Base-by-base conservation (phyloP, 2,888 invertebrate species). In the Nowickia ferox region DNA sequence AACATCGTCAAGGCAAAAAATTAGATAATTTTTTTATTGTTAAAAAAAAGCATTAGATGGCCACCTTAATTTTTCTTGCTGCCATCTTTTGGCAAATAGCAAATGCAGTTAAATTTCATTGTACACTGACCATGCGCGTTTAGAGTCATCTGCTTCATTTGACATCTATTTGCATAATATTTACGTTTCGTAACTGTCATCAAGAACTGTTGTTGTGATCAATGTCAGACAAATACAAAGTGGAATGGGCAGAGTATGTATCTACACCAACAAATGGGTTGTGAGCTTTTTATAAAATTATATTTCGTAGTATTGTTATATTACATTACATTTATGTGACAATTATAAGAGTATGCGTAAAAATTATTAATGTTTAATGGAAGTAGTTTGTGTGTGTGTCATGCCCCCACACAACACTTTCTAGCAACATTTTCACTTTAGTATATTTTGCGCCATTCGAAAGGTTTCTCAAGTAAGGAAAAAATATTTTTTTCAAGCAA, bases 371-470 rank as follows among this genome's bases (percentile, higher is more conserved):
- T 30, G 42, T 30, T 71, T 42, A 63, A 9, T 13, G 53, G 40
- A 8, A 17, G 17, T 11, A 51, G 13, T 30, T 51, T 53, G 6
- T 9, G 17, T 57, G 22, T 63, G 15, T 5, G 30, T 11, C 15
- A 13, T n/a, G n/a, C 10, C 10, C 9, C 55, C 11, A 42, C 30
- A 30, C 5, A 68, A 69, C 59, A 44, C 15, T 55, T 51, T 46
- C 44, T 78, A 77, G 68, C 61, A 71, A 59, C 51, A 76, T 84
- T 78, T 82, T 15, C 51, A 44, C 48, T 84, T 87, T 86, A 88
- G 85, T 85, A 75, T 76, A 76, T 63, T 85, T 84, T 81, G 84
- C 83, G 87, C 87, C 87, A 87, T 86, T 88, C 87, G 61, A 86
- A 86, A 84, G 87, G 87, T 82, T 88, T 87, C 85, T 38, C 48